These are phyloP conservation scores for Chloromyia formosa DNA, from an alignment of 2,888 invertebrate genomes.

Conservation along the genomic window DNA sequence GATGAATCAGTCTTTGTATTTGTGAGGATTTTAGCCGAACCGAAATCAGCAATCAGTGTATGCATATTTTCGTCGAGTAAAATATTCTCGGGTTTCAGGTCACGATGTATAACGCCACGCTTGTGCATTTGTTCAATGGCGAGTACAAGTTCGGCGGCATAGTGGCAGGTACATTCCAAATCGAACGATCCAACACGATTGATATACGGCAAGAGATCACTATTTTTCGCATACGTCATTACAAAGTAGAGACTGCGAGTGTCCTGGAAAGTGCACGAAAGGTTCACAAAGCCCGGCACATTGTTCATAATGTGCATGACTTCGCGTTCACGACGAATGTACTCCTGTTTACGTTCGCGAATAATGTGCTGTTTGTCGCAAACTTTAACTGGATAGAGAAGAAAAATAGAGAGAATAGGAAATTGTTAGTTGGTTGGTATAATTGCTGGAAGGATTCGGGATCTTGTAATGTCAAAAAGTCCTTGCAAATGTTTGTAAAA, in stretches of 20 bases:
- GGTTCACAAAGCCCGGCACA: slow-evolving; percentile 88
- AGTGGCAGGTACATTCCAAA: slow-evolving; percentile 89
- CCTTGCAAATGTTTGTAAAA: too few species aligned
- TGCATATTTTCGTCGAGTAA: slow-evolving; percentile 95
- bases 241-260: slow-evolving; percentile 92
- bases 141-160: slow-evolving; percentile 90
- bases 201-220: slow-evolving; percentile 92
- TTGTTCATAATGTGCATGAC: slow-evolving; percentile 86
- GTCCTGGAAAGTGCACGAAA: slow-evolving; percentile 98
- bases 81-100: slow-evolving; percentile 97
- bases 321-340: slow-evolving; percentile 93
- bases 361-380: slow-evolving; percentile 94
- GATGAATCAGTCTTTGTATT: slow-evolving; percentile 17
- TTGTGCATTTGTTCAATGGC: slow-evolving; percentile 92
- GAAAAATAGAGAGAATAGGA: neutral
- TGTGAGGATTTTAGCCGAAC: slow-evolving; percentile 82
- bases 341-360: slow-evolving; percentile 90
- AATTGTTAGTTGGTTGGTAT: neutral
- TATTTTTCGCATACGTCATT: slow-evolving; percentile 92
- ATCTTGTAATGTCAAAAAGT: too few species aligned
- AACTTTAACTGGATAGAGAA: slow-evolving; percentile 84
- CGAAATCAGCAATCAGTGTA: slow-evolving; percentile 96
- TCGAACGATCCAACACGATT: slow-evolving; percentile 91
- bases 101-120: slow-evolving; percentile 90
- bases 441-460: too few species aligned